Evolutionary conservation across 2,888 invertebrate genomes (phyloP).

Genomic region (Caenorhabditis sp.): DNA sequence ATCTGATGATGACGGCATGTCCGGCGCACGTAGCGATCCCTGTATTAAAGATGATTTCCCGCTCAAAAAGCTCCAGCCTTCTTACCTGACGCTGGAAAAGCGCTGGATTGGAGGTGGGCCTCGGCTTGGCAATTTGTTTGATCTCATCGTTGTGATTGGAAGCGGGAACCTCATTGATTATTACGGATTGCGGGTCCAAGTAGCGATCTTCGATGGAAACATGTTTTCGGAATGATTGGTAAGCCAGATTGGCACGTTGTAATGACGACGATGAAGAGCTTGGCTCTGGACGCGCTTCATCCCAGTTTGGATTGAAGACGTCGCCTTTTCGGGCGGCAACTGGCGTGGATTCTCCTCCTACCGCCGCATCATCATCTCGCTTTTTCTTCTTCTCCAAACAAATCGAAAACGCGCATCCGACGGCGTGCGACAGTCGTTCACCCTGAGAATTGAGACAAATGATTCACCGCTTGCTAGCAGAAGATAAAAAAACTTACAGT

Average conservation of each 20-base stretch:
- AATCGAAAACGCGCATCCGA: conserved; percentile 98
- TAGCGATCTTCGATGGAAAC: conserved; percentile 74
- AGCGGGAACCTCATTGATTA: conserved; percentile 60
- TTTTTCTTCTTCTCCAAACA: conserved; percentile 91
- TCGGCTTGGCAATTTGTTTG: conserved; percentile 85
- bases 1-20: conserved; percentile 48
- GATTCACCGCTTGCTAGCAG: no score
- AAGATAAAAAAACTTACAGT: conserved; percentile 44
- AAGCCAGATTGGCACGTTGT: conserved; percentile 69
- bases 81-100: conserved; percentile 96
- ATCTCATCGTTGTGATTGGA: conserved; percentile 32
- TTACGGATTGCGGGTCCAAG: conserved; percentile 77
- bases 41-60: conserved; percentile 14
- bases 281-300: conserved; percentile 25
- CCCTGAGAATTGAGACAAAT: conserved; percentile 83
- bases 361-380: conserved; percentile 62
- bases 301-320: conserved; percentile 64
- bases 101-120: conserved; percentile 94
- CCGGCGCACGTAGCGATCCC: conserved; percentile 73
- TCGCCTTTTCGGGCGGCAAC: background rate
- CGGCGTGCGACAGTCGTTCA: conserved; percentile 97
- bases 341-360: conserved; percentile 5
- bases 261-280: background rate
- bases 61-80: conserved; percentile 81
- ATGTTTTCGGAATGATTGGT: conserved; percentile 73